Evolutionary conservation across 1,140 invertebrate genomes (phyloP), one percentile per base, ranked within the genome.

Genomic region (Orchesella cincta): DNA sequence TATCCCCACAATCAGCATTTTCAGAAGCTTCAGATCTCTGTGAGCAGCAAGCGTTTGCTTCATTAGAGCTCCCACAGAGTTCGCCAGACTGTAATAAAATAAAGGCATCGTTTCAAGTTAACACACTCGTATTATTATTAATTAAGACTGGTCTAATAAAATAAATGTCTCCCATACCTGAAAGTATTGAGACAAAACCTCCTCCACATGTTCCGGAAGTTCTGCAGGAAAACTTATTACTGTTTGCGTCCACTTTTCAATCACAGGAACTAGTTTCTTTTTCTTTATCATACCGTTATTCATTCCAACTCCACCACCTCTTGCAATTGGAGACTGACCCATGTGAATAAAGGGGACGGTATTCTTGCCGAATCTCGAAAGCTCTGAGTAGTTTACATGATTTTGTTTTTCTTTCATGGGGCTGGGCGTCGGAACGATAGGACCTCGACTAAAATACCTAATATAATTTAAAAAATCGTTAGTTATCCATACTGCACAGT

Each of bases 401-500:
- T 8, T 18, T 46, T 5, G 5, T 46, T 5, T 46, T 23, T 57
- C 3, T 57, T 57, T 57, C 54, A 57, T 57, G 12, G 54, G 54
- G 5, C 14, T n/a, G 3, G 54, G 54, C 54, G 54, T 57, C 3
- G 54, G 54, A 12, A 57, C 54, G n/a, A 57, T 57, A 5, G 54
- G 14, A 57, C 54, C 54, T n/a, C 54, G 54, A 26, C 54, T 57
- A 23, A 57, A 57, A 57, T n/a, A 57, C 26, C 54, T 57, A 57
- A 57, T n/a, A n/a, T n/a, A n/a, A n/a, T n/a, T n/a, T n/a, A n/a
- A n/a, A n/a, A n/a, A n/a, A n/a, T n/a, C n/a, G n/a, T n/a, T n/a
- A n/a, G n/a, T n/a, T n/a, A n/a, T n/a, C n/a, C n/a, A n/a, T n/a
- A n/a, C n/a, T n/a, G n/a, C n/a, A n/a, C n/a, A n/a, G n/a, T n/a